These are phyloP conservation scores for Hesperophylax magnus DNA, from an alignment of 1,140 invertebrate genomes.

Conservation along the genomic window DNA sequence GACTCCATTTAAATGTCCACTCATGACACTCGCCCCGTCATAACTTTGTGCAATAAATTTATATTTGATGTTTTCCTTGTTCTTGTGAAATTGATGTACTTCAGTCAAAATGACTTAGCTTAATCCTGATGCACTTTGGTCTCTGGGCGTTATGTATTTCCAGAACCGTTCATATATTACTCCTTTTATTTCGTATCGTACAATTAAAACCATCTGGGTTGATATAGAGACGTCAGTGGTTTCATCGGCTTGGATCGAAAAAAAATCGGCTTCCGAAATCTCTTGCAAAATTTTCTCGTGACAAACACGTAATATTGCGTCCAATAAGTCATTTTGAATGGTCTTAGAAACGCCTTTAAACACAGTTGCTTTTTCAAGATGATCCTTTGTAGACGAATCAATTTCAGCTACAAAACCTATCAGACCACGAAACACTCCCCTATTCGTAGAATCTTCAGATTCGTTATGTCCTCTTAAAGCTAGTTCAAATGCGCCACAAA, in stretches of 20 bases:
- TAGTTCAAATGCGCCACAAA: too few species aligned
- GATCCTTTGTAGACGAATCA: not conserved
- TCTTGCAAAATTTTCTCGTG: constrained; percentile 7
- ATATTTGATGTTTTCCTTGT: not conserved
- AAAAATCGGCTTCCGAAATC: constrained; percentile 12
- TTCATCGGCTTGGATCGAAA: constrained; percentile 5
- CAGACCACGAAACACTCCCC: too few species aligned
- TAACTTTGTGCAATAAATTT: constrained; percentile 17
- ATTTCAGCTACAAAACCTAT: too few species aligned
- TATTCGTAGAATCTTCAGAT: too few species aligned
- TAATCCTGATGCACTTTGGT: not conserved
- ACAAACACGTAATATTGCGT: constrained; percentile 1
- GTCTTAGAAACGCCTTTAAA: constrained; percentile 1
- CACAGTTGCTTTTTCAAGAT: not conserved
- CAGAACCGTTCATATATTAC: constrained; percentile 4
- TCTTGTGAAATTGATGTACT: not conserved
- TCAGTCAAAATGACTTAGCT: not conserved
- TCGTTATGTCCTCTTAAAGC: too few species aligned
- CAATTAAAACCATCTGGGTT: constrained; percentile 17
- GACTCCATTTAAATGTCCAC: not conserved
- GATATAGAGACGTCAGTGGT: constrained; percentile 5
- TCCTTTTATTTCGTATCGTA: constrained; percentile 10
- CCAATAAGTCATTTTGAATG: constrained; percentile 7
- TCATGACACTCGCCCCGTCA: not conserved
- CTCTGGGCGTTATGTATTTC: not conserved